Conservation (phyloP, 2,888 invertebrate species). For the Petrolisthes manimaculis region DNA sequence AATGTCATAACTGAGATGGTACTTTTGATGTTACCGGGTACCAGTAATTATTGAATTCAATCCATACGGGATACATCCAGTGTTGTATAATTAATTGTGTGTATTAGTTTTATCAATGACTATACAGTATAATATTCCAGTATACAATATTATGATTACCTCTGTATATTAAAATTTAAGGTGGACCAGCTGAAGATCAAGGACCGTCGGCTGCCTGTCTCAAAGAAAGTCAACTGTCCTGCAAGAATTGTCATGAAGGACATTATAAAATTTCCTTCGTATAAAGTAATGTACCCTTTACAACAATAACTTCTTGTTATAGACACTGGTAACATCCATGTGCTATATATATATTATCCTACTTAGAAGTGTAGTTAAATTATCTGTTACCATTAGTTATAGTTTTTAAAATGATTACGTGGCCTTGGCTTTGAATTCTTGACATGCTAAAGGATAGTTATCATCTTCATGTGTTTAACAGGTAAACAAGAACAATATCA, state of each 20-base stretch:
- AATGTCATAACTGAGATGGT: too few relatives aligned
- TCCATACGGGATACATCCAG: too few relatives aligned
- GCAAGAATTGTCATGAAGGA: constrained; percentile 43
- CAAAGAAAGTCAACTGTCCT: constrained; percentile 41
- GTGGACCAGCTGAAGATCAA: constrained; percentile 31
- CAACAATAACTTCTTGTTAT: not conserved
- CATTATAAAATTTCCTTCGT: constrained; percentile 31
- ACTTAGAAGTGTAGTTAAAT: not conserved
- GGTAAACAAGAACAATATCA: constrained; percentile 14
- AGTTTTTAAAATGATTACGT: too few relatives aligned
- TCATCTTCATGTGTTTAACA: not conserved
- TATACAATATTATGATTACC: too few relatives aligned
- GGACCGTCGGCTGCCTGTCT: constrained; percentile 33
- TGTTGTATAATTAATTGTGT: too few relatives aligned
- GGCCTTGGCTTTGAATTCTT: too few relatives aligned
- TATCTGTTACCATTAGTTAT: too few relatives aligned
- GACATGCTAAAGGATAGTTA: too few relatives aligned
- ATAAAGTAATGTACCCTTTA: constrained; percentile 26
- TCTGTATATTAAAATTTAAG: not conserved
- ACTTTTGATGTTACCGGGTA: too few relatives aligned
- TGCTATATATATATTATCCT: not conserved
- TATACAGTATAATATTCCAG: too few relatives aligned
- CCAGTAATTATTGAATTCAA: too few relatives aligned
- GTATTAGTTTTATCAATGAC: too few relatives aligned
- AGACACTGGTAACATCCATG: not conserved